Base-by-base conservation (phyloP, 2,888 invertebrate species). In the Limnephilus auricula region DNA sequence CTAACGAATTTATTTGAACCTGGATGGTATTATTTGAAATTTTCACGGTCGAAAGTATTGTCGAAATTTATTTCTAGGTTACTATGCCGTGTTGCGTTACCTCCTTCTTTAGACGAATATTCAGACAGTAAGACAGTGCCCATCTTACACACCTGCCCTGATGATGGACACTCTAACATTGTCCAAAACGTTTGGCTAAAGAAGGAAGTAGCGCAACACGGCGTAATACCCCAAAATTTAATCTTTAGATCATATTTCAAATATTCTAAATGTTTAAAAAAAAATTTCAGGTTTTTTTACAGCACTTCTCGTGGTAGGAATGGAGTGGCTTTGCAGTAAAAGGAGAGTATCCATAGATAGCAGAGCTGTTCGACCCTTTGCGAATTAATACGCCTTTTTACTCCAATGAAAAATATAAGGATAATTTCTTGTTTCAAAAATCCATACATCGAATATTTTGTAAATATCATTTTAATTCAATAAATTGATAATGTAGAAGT, bases 281-380 rank as follows among this genome's bases (percentile, higher is more conserved):
- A 15, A 15, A 15, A 32, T 95, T 95, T 89, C 94, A 96, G 96
- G 96, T 45, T 95, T 96, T 93, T 93, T 95, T 12, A 92, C 95
- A 15, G 95, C 96, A 2, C 92, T 95, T 0, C 89, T 95, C 12
- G 93, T 96, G 30, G 95, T 97, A 45, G 92, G 94, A 50, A 94
- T 94, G 50, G 97, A 97, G 94, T 95, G 95, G 92, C 93, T 95
- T 6, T 95, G 95, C 94, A 94, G 95, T 91, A 94, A 94, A 90
- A 95, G 95, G 87, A 94, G 94, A 93, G 92, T 94, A 32, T 93
- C 94, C 31, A 95, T 94, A 93, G 95, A 96, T 93, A 94, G 95
- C n/a, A 84, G n/a, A 12, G 93, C 92, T 25, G 91, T 93, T 9
- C 90, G 90, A 40, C 93, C 93, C 79, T 95, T 95, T 93, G 94